Evolutionary conservation across 2,113 vertebrate species (phyloP), one percentile per base, ranked within the genome.

Genomic region (Regulus satrapa): DNA sequence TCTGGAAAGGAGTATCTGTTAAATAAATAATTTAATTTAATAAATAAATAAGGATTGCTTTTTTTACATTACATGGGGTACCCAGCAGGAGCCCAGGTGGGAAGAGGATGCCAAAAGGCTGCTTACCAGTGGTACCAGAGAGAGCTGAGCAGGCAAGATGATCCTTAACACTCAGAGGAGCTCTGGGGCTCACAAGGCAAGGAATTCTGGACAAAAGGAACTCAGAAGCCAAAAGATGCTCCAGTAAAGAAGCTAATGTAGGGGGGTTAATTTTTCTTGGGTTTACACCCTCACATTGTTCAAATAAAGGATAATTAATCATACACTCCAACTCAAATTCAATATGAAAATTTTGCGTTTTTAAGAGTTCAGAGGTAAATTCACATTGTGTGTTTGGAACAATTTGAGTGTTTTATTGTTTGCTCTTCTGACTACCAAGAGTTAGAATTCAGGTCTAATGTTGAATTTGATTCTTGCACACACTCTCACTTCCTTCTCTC

Each of bases 281-380:
- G 1, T 81, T 89, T 58, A 46, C 2, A 3, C 2, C 15, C 4
- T 29, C 21, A 28, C 4, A 20, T 51, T 56, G 5, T 68, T 36
- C 48, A 72, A 85, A 81, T 74, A 77, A 77, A 71, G n/a, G 55
- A 21, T 23, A 61, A 31, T 64, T 55, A 45, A 6, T 12, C 59
- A 38, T 40, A 51, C 18, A 41, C 40, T 55, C 36, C n/a, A 87
- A 10, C 43, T 43, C 15, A 67, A 89, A 72, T 71, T 74, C n/a
- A 19, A 3, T 54, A 52, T 14, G 4, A 55, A n/a, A 3, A 6
- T 2, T 5, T 1, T 32, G 8, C 12, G 14, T 74, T 63, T 41
- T 58, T 34, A 59, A 67, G 84, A 75, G 29, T 58, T 89, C 0
- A 1, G 17, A 82, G 14, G 24, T 46, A 87, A 87, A 79, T 36